These are phyloP conservation scores for Diorhabda sublineata DNA, from an alignment of 1,140 invertebrate species.

Conservation along the genomic window DNA sequence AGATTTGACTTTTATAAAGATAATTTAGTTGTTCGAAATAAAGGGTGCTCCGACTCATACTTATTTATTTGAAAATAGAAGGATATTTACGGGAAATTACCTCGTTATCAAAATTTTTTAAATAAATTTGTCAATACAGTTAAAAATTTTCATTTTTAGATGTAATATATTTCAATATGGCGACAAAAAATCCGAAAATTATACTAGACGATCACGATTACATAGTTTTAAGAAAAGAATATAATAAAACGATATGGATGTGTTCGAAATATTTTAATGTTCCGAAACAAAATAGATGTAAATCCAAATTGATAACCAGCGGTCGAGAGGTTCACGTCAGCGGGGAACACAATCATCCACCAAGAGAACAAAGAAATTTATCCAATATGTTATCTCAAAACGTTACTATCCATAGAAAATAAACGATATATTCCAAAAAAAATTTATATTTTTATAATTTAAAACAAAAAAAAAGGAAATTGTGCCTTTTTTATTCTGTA, in stretches of 20 bases:
- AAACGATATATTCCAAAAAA: neutral
- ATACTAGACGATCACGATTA: constrained; percentile 36
- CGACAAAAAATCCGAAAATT: constrained; percentile 37
- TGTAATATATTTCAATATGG: constrained; percentile 35
- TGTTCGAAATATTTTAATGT: constrained; percentile 33
- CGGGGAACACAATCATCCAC: constrained; percentile 32
- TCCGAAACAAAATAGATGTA: constrained; percentile 34
- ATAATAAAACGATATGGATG: constrained; percentile 34
- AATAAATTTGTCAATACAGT: neutral
- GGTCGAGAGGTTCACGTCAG: constrained; percentile 30
- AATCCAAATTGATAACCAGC: constrained; percentile 33
- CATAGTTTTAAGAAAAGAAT: constrained; percentile 30
- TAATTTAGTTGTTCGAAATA: no score
- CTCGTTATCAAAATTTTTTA: neutral
- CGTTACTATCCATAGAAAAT: constrained; percentile 29
- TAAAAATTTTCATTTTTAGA: constrained; percentile 23
- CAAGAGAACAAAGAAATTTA: constrained; percentile 22
- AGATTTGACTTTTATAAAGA: no score
- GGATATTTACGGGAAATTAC: no score
- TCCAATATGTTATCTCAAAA: constrained; percentile 32
- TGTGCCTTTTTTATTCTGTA: no score
- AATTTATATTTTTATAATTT: no score
- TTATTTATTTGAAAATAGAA: no score
- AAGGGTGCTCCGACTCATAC: no score
- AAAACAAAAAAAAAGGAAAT: no score